Conservation (phyloP, 2,797 vertebrate species). For the Knipowitschia caucasica region DNA sequence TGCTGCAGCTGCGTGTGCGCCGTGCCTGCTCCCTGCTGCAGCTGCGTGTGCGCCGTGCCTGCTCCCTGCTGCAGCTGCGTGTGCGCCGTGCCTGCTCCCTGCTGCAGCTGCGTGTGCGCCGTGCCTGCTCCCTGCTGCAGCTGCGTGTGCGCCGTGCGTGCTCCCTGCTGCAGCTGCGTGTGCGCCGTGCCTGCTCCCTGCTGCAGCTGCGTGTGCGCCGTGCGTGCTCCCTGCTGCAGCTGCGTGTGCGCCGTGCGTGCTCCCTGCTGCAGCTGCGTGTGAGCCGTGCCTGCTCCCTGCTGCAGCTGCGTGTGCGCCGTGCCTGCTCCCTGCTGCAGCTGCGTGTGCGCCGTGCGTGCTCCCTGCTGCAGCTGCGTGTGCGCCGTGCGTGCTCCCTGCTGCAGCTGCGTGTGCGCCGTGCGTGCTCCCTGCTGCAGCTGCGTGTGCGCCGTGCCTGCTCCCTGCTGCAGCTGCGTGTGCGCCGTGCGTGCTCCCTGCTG, state of each 20-base stretch:
- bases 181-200: background rate
- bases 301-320: constrained; percentile 47
- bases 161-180: constrained; percentile 55
- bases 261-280: constrained; percentile 23
- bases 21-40: too few relatives aligned
- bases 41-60: constrained; percentile 39
- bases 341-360: constrained; percentile 48
- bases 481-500: too few relatives aligned
- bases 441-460: constrained; percentile 17
- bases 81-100: too few relatives aligned
- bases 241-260: constrained; percentile 32
- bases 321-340: background rate
- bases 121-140: background rate
- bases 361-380: constrained; percentile 53
- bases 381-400: background rate
- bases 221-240: too few relatives aligned
- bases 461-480: constrained; percentile 29
- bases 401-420: constrained; percentile 37
- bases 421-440: constrained; percentile 56
- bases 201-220: constrained; percentile 35
- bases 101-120: constrained; percentile 48
- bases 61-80: constrained; percentile 17
- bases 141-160: constrained; percentile 44
- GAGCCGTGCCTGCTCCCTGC: too few relatives aligned
- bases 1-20: constrained; percentile 33